These are phyloP conservation scores for Mythimna vitellina DNA, from an alignment of 2,888 invertebrate species.

Conservation along the genomic window DNA sequence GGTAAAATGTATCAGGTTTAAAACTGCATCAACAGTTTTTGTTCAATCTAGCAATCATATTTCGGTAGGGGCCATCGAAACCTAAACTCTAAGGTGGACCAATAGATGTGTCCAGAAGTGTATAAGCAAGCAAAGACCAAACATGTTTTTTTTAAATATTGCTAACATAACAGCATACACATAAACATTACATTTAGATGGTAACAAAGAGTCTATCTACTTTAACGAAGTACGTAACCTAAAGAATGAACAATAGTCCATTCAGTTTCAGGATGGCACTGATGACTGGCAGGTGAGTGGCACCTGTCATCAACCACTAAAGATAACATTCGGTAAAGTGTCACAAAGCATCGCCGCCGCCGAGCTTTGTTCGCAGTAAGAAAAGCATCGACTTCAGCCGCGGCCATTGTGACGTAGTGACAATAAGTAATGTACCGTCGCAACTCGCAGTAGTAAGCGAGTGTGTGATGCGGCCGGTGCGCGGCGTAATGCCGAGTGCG, in stretches of 20 bases:
- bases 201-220: too few relatives aligned
- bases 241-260: constrained; percentile 2
- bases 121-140: too few relatives aligned
- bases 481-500: not conserved
- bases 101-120: too few relatives aligned
- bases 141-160: too few relatives aligned
- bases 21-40: too few relatives aligned
- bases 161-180: too few relatives aligned
- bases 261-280: not conserved
- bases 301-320: not conserved
- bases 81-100: too few relatives aligned
- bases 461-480: not conserved
- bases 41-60: too few relatives aligned
- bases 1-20: too few relatives aligned
- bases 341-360: not conserved
- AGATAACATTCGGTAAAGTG: not conserved
- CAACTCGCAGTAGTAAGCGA: not conserved
- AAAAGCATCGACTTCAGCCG: constrained; percentile 13
- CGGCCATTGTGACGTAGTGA: constrained; percentile 14
- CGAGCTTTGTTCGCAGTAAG: constrained; percentile 13
- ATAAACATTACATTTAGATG: too few relatives aligned
- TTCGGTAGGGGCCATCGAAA: too few relatives aligned
- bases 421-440: constrained; percentile 17
- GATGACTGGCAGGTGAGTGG: not conserved
- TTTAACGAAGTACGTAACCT: not conserved